Base-by-base conservation (phyloP, 2,797 vertebrate genomes). In the Tadarida brasiliensis region DNA sequence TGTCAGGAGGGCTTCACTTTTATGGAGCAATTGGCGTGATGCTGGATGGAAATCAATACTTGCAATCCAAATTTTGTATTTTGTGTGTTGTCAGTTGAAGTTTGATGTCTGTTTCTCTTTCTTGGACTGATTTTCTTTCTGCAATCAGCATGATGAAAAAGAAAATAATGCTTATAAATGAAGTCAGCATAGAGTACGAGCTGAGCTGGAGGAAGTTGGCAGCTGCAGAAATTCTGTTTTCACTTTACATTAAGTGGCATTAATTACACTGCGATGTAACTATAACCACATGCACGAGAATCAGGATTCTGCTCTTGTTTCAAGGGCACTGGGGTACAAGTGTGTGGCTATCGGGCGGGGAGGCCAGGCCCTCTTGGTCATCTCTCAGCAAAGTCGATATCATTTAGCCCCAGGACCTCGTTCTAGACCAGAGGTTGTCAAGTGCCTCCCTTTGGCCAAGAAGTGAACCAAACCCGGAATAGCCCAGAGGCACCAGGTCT, bases 31-130 rank as follows among this genome's bases (percentile, higher is more conserved):
- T 95, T 98, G 98, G 92, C 87, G 19, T 92, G 94, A 97, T 95
- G 93, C 51, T 96, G 94, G 76, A 87, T 96, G 90, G 92, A 98
- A 98, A 98, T 98, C 98, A 98, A 98, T 97, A 97, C 57, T 26
- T 95, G 94, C 93, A 97, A 97, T 98, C 97, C 96, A 96, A 95
- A 98, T 98, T 98, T 96, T 97, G 77, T 90, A 97, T 71, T 97
- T 98, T 97, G 87, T 84, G 70, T 80, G 56, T 92, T 98, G 96
- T 97, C 85, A 57, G 95, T 93, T 97, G 94, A 97, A 94, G 86
- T 96, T 96, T 97, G 98, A 98, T 95, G 97, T 97, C 97, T 97
- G 73, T 97, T 98, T 98, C 94, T 98, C 85, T 97, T 97, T 96
- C 95, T 95, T 96, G 57, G 76, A 94, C 63, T 97, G 85, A 97